Conservation (phyloP, 2,113 vertebrate genomes). For the Sterrhoptilus dennistouni region DNA sequence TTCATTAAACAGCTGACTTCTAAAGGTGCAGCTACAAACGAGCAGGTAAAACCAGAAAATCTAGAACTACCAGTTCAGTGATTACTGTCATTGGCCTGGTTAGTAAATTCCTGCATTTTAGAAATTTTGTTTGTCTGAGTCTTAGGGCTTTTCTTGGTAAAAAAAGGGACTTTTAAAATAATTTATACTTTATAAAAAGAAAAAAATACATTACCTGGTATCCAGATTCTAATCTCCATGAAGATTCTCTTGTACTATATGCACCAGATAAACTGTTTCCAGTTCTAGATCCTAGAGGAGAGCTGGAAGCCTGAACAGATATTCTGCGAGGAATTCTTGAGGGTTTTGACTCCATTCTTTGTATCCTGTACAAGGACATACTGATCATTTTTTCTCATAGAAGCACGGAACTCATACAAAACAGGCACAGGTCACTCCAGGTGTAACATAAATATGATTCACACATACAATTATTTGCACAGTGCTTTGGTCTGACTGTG, state of each 20-base stretch:
- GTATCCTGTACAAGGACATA: constrained; percentile 56
- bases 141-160: background rate
- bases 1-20: background rate
- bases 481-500: background rate
- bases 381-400: background rate
- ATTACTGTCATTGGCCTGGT: background rate
- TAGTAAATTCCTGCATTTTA: background rate
- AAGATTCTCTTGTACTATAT: constrained; percentile 78
- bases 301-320: constrained; percentile 79
- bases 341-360: constrained; percentile 91
- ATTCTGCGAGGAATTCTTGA: constrained; percentile 87
- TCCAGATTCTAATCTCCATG: constrained; percentile 83
- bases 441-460: background rate
- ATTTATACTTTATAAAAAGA: background rate
- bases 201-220: constrained; percentile 82
- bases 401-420: background rate
- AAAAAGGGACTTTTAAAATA: background rate
- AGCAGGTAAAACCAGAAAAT: background rate
- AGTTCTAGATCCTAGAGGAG: constrained; percentile 72
- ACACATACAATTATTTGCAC: background rate
- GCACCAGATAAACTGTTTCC: constrained; percentile 77
- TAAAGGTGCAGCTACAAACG: background rate
- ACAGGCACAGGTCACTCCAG: background rate
- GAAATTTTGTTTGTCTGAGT: background rate
- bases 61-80: background rate